Percentiles rank a stretch among this genome's conserved stretches.
These are phyloP conservation scores for Leptinotarsa defecta DNA, from an alignment of 1,140 invertebrate species.

Conservation along the genomic window DNA sequence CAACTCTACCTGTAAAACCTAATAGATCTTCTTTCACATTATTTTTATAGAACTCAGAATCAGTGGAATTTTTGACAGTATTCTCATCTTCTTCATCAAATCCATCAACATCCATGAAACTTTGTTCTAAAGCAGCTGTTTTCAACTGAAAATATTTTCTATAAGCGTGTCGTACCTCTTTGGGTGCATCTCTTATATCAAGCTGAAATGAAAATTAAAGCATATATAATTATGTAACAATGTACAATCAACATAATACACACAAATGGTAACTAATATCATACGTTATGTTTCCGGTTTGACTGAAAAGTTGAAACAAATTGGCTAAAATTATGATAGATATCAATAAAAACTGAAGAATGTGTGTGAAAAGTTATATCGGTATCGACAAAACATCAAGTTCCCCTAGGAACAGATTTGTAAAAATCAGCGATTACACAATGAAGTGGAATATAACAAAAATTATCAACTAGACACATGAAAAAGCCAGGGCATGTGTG, in stretches of 20 bases:
- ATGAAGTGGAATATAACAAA: too few relatives aligned
- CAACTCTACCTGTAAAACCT: background rate
- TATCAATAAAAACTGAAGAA: too few relatives aligned
- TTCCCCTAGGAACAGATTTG: too few relatives aligned
- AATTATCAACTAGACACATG: too few relatives aligned
- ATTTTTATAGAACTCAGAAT: background rate
- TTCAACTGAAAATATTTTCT: conserved; percentile 81
- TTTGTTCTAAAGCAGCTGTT: conserved; percentile 71
- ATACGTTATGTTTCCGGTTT: too few relatives aligned
- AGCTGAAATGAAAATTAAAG: conserved; percentile 58
- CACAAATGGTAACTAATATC: too few relatives aligned
- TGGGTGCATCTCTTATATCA: conserved; percentile 76
- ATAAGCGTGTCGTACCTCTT: conserved; percentile 74
- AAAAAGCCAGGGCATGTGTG: too few relatives aligned
- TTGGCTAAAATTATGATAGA: background rate
- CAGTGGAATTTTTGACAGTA: conserved; percentile 11
- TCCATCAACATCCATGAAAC: conserved; percentile 61
- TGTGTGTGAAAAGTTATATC: too few relatives aligned
- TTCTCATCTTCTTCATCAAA: conserved; percentile 48
- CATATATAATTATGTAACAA: too few relatives aligned
- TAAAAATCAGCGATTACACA: too few relatives aligned
- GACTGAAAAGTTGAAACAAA: conserved; percentile 14
- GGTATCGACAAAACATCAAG: too few relatives aligned
- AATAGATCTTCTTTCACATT: background rate
- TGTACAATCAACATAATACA: too few relatives aligned